A percentile compares a stretch with the other conserved stretches of the same genome.
These are phyloP conservation scores for Malaclemys terrapin DNA, from an alignment of 2,113 vertebrate genomes.

Conservation along the genomic window DNA sequence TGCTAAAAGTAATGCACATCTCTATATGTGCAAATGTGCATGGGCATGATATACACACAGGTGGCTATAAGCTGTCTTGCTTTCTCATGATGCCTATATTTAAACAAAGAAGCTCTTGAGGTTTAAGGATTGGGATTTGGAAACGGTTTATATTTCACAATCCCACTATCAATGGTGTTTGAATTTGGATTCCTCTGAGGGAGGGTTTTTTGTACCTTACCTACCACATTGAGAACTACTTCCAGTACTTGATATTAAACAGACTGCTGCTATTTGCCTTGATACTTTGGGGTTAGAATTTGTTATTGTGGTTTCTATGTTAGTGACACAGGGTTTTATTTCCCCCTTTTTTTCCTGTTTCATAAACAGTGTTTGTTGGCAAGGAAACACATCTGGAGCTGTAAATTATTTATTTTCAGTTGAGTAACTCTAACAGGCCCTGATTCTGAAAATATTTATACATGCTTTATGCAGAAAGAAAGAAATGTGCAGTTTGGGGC, in stretches of 20 bases:
- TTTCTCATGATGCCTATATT: not conserved
- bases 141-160: not conserved
- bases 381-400: slow-evolving; percentile 73
- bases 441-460: slow-evolving; percentile 68
- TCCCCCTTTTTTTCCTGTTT: slow-evolving; percentile 41
- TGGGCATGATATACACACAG: slow-evolving; percentile 17
- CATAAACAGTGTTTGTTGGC: slow-evolving; percentile 61
- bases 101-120: not conserved
- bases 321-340: slow-evolving; percentile 14
- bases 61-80: slow-evolving; percentile 28
- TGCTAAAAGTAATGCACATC: not conserved
- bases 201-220: not conserved
- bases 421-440: slow-evolving; percentile 58
- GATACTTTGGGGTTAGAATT: slow-evolving; percentile 7
- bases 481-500: slow-evolving; percentile 41
- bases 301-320: slow-evolving; percentile 19
- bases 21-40: not conserved
- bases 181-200: not conserved
- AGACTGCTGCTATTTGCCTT: not conserved
- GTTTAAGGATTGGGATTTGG: not conserved
- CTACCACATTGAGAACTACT: not conserved
- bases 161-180: not conserved
- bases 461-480: slow-evolving; percentile 44
- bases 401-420: slow-evolving; percentile 74
- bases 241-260: not conserved